Conservation (phyloP, 1,140 invertebrate species). For the Propsilocerus akamusi region DNA sequence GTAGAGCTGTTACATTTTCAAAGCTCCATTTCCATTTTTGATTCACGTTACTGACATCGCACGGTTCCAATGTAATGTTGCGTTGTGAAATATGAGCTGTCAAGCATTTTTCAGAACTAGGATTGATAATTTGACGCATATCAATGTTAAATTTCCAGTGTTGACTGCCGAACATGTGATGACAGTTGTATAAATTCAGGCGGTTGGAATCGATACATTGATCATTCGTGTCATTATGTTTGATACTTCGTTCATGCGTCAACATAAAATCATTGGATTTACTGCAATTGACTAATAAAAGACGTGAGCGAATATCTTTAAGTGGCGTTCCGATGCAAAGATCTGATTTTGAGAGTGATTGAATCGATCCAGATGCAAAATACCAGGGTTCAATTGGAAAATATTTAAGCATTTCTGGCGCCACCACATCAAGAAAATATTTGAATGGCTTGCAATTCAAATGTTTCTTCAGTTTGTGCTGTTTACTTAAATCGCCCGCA, state of each 20-base stretch:
- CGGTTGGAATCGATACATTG: constrained; percentile 33
- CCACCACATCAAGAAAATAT: constrained; percentile 69
- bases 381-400: constrained; percentile 63
- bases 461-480: constrained; percentile 39
- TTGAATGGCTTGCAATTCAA: constrained; percentile 64
- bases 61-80: constrained; percentile 46
- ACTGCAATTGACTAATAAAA: constrained; percentile 28
- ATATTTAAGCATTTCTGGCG: constrained; percentile 52
- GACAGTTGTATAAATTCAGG: constrained; percentile 50
- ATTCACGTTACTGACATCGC: constrained; percentile 38
- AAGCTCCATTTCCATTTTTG: constrained; percentile 63
- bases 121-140: constrained; percentile 45
- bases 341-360: constrained; percentile 40
- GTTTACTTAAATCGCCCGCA: constrained; percentile 48
- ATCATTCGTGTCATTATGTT: constrained; percentile 43
- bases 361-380: constrained; percentile 46
- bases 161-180: constrained; percentile 58
- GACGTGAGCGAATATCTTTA: constrained; percentile 36
- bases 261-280: constrained; percentile 26
- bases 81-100: constrained; percentile 25
- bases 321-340: constrained; percentile 57
- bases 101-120: constrained; percentile 47
- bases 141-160: constrained; percentile 53
- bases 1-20: constrained; percentile 37
- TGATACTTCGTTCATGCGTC: constrained; percentile 53